Percentiles rank a stretch among this genome's conserved stretches.
Conservation (phyloP, 2,113 vertebrate genomes). For the Procavia capensis region DNA sequence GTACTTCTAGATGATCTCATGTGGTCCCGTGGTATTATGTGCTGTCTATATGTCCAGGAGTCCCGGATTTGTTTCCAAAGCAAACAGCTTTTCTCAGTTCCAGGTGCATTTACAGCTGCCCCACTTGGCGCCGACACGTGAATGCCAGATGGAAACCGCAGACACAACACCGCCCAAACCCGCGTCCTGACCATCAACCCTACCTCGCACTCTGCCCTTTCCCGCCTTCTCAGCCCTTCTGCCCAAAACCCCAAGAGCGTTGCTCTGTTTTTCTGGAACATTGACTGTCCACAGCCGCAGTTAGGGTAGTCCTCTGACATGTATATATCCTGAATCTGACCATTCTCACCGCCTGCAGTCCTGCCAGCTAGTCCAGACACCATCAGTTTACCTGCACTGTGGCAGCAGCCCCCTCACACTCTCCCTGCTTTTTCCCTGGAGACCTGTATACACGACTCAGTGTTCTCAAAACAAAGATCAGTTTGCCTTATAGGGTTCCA, state of each 20-base stretch:
- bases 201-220: neutral
- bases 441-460: neutral
- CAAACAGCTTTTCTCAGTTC: neutral
- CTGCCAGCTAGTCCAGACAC: neutral
- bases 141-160: neutral
- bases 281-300: rapidly evolving
- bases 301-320: neutral
- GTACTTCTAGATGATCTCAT: conserved; percentile 62
- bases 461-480: neutral
- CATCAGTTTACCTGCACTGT: neutral
- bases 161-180: neutral
- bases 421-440: neutral
- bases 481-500: neutral
- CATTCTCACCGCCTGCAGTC: neutral
- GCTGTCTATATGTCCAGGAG: neutral
- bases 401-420: neutral
- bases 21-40: conserved; percentile 45
- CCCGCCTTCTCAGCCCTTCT: neutral
- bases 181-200: neutral
- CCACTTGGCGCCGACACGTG: neutral
- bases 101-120: neutral
- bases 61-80: neutral
- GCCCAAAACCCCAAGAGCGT: neutral
- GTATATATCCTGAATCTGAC: neutral
- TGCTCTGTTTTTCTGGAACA: neutral